phyloP scores from a whole-genome alignment of 2,113 vertebrate species.

The Caretta caretta region DNA sequence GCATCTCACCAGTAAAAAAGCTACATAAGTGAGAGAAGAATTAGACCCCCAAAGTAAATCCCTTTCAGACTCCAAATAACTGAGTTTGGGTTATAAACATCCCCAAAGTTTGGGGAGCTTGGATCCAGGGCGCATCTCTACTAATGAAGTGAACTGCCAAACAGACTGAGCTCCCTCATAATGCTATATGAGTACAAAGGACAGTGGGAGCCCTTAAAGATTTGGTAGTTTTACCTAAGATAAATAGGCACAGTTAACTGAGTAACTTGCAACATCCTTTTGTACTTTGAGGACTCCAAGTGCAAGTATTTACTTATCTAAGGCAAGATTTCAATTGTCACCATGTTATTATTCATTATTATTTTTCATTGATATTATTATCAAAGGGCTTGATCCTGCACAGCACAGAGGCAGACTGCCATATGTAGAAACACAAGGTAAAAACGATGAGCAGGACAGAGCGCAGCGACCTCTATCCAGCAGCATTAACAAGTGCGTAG shows the following conservation, averaged over 20 bases:
- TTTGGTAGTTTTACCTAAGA: not conserved
- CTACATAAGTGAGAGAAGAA: not conserved
- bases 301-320: not conserved
- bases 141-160: constrained; percentile 28
- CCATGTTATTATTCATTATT: not conserved
- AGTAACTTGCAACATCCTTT: not conserved
- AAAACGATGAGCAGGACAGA: not conserved
- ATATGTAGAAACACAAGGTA: not conserved
- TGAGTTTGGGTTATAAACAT: not conserved
- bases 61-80: not conserved
- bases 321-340: not conserved
- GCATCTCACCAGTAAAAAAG: not conserved
- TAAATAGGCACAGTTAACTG: too few relatives aligned
- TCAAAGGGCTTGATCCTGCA: not conserved
- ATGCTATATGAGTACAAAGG: constrained; percentile 16
- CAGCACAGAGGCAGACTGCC: not conserved
- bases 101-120: not conserved
- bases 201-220: constrained; percentile 15
- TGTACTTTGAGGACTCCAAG: not conserved
- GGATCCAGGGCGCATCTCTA: not conserved
- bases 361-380: not conserved
- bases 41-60: not conserved
- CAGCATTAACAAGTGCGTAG: not conserved
- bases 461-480: not conserved
- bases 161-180: not conserved